Conservation (phyloP, 2,113 vertebrate species). For the Dipodomys stephensi region DNA sequence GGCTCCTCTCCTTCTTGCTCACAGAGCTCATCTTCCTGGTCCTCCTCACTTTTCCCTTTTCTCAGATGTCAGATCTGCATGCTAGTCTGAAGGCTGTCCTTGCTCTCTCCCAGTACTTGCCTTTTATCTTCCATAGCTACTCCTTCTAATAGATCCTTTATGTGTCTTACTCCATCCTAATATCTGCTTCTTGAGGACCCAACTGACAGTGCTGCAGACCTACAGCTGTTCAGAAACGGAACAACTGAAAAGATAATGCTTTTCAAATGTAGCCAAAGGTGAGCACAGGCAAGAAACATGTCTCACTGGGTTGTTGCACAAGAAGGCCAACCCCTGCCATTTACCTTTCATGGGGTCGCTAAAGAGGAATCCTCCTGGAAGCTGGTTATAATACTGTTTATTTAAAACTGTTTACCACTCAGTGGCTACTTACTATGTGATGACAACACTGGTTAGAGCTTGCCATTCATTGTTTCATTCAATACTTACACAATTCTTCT, state of each 20-base stretch:
- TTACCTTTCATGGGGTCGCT: background rate
- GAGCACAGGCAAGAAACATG: background rate
- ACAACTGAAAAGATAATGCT: background rate
- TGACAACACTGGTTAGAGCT: slow-evolving; percentile 62
- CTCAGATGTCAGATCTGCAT: background rate
- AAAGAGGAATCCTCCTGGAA: slow-evolving; percentile 21
- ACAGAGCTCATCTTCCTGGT: too few relatives aligned
- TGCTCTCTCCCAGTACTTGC: background rate
- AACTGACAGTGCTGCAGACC: background rate
- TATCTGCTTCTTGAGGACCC: background rate
- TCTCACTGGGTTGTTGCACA: background rate
- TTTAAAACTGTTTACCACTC: slow-evolving; percentile 76
- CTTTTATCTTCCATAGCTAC: background rate
- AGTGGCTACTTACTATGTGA: slow-evolving; percentile 62
- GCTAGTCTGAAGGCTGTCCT: background rate
- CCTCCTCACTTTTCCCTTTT: background rate
- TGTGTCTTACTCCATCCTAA: background rate
- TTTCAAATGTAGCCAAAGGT: background rate
- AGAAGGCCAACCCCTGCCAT: background rate
- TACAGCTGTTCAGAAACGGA: background rate
- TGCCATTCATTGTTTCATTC: slow-evolving; percentile 56
- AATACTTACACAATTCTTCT: slow-evolving; percentile 58
- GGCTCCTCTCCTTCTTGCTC: background rate
- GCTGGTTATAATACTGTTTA: slow-evolving; percentile 54
- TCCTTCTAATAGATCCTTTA: background rate